Conservation (phyloP, 2,888 invertebrate species). For the Netelia melanura region DNA sequence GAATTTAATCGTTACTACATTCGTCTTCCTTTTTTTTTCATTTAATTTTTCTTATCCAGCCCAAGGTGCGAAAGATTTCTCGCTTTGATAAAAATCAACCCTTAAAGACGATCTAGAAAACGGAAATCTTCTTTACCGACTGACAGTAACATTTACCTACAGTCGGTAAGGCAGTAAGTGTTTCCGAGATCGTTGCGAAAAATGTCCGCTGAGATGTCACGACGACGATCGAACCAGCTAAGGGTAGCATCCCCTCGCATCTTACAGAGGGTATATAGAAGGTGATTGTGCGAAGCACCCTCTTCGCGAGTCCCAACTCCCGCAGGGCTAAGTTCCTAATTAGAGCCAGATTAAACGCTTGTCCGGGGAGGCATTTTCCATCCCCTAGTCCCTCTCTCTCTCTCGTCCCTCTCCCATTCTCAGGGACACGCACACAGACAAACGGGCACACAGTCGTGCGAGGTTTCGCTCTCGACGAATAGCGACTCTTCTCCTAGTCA, state of each 20-base stretch:
- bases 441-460: too few species aligned
- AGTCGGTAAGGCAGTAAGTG: background rate
- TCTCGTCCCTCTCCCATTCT: too few species aligned
- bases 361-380: constrained; percentile 87
- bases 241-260: too few species aligned
- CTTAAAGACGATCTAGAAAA: too few species aligned
- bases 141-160: background rate
- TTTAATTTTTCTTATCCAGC: too few species aligned
- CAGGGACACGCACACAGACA: too few species aligned
- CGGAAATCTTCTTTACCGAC: background rate
- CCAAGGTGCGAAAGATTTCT: too few species aligned
- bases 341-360: constrained; percentile 89
- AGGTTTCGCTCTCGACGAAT: constrained; percentile 27
- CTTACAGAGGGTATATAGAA: too few species aligned
- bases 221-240: background rate
- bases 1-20: background rate
- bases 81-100: too few species aligned
- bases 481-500: constrained; percentile 37
- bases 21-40: background rate
- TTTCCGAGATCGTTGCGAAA: too few species aligned
- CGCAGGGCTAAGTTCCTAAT: constrained; percentile 86
- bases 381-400: constrained; percentile 69
- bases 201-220: background rate
- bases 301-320: constrained; percentile 28
- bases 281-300: too few species aligned